phyloP scores from a whole-genome alignment of 2,113 vertebrate species.

The Anarrhichthys ocellatus region DNA sequence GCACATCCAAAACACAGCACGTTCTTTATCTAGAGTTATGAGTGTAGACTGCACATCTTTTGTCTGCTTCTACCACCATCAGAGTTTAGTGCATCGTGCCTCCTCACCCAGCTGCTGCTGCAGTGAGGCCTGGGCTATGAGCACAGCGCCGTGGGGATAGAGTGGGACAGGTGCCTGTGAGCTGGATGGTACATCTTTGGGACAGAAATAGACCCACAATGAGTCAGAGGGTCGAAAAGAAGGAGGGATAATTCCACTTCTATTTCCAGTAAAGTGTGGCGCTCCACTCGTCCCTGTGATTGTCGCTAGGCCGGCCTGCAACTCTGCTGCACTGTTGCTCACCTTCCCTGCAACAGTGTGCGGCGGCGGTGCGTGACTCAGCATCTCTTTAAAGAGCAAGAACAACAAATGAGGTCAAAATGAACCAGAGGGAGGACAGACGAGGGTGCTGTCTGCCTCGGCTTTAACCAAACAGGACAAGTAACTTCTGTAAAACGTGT shows the following conservation, averaged over 20 bases:
- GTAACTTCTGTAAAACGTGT: background rate
- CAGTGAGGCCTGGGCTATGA: background rate
- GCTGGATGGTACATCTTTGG: constrained; percentile 48
- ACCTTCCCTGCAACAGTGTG: constrained; percentile 46
- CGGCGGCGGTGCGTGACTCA: constrained; percentile 10
- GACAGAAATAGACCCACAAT: constrained; percentile 79
- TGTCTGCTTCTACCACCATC: background rate
- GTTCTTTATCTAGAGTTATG: background rate
- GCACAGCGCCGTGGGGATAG: constrained; percentile 33
- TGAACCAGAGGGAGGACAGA: constrained; percentile 71
- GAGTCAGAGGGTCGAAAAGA: constrained; percentile 77
- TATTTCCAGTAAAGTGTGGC: constrained; percentile 66
- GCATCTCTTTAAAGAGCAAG: constrained; percentile 9
- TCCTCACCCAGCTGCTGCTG: constrained; percentile 11
- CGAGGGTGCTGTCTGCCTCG: constrained; percentile 52
- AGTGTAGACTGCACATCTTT: background rate
- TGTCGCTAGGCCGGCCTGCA: constrained; percentile 49
- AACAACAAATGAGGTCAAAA: constrained; percentile 36
- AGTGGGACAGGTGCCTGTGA: constrained; percentile 72
- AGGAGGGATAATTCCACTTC: constrained; percentile 70
- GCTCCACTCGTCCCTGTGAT: constrained; percentile 50
- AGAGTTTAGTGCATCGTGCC: background rate
- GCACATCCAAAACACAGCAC: background rate
- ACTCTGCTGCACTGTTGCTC: constrained; percentile 44
- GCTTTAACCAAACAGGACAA: background rate